Evolutionary conservation across 64 coral and sea anemone genomes (phyloP).

Genomic region (Orbicella faveolata): DNA sequence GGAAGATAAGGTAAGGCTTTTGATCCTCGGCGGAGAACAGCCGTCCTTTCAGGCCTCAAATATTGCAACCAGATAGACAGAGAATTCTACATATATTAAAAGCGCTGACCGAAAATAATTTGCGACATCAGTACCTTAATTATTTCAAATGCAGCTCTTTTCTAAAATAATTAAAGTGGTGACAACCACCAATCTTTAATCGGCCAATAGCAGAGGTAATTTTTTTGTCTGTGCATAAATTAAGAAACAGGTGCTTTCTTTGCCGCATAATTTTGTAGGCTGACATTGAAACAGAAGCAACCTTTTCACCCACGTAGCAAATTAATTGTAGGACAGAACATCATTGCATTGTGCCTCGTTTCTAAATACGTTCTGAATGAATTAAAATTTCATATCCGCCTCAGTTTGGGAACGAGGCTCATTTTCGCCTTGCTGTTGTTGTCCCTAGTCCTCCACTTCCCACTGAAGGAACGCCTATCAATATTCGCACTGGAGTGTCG

Average conservation of each 20-base stretch:
- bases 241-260: neutral
- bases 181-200: neutral
- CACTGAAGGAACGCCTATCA: neutral
- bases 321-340: too few species aligned
- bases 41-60: neutral
- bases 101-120: neutral
- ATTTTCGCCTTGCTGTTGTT: neutral
- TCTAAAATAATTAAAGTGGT: slow-evolving; percentile 5
- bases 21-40: neutral
- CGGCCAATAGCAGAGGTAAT: neutral
- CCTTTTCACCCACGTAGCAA: too few species aligned
- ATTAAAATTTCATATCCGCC: neutral
- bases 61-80: too few species aligned
- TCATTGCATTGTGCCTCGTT: too few species aligned
- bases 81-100: neutral
- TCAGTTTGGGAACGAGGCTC: neutral
- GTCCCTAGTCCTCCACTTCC: neutral
- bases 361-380: too few species aligned
- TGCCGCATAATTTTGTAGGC: too few species aligned
- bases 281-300: too few species aligned
- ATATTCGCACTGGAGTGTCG: neutral
- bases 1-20: neutral
- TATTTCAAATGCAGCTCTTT: slow-evolving; percentile 26
- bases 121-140: slow-evolving; percentile 19
- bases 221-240: slow-evolving; percentile 1